Conservation (phyloP, 2,113 vertebrate species). For the Dicentrarchus labrax region DNA sequence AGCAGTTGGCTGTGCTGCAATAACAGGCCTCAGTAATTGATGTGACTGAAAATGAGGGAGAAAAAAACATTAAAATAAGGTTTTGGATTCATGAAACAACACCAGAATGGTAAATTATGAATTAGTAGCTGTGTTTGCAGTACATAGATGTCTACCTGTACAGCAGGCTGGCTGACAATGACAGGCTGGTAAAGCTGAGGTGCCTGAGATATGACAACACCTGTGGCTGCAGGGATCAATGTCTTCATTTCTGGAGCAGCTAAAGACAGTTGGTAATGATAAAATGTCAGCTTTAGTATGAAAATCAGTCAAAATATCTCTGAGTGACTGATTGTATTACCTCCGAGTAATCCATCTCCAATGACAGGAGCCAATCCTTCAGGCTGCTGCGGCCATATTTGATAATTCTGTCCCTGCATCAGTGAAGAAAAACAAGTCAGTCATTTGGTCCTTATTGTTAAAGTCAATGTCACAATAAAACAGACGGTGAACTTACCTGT, state of each 20-base stretch:
- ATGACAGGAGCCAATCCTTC: constrained; percentile 82
- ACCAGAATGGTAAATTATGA: not conserved
- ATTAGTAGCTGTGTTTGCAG: not conserved
- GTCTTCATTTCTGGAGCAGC: constrained; percentile 79
- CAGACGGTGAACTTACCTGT: constrained; percentile 84
- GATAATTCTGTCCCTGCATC: constrained; percentile 87
- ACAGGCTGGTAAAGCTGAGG: constrained; percentile 90
- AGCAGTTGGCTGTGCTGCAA: constrained; percentile 40
- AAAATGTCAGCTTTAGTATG: not conserved
- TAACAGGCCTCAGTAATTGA: constrained; percentile 25
- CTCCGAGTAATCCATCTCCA: constrained; percentile 78
- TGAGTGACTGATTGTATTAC: constrained; percentile 39
- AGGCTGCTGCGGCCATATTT: constrained; percentile 88
- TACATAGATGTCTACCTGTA: constrained; percentile 84
- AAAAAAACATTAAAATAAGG: not conserved
- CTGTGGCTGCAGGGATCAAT: constrained; percentile 84
- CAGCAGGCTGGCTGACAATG: constrained; percentile 82
- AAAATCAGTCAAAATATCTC: not conserved
- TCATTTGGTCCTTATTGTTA: not conserved
- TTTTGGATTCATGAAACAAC: not conserved
- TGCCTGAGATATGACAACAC: constrained; percentile 90
- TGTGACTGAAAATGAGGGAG: not conserved
- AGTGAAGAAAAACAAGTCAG: not conserved
- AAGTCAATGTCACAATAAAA: not conserved
- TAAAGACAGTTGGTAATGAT: constrained; percentile 39